Evolutionary conservation across 2,888 invertebrate species (phyloP).

Genomic region (Blera fallax): DNA sequence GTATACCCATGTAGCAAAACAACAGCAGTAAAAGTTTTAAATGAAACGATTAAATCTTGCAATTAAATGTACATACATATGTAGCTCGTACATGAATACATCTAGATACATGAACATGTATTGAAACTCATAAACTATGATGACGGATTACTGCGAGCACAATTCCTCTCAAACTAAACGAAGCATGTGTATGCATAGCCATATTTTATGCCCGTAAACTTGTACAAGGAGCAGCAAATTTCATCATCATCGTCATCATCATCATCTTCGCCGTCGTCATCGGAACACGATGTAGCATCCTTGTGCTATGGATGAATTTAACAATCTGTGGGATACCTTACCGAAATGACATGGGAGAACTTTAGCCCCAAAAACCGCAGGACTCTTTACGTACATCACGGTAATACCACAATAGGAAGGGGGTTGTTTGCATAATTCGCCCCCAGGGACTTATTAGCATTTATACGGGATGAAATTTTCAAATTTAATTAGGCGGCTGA

Average conservation of each 20-base stretch:
- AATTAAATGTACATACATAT: constrained; percentile 2
- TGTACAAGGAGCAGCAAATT: constrained; percentile 49
- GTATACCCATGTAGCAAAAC: constrained; percentile 1
- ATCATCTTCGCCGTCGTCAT: neutral
- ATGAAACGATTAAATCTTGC: constrained; percentile 56
- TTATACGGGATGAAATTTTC: constrained; percentile 69
- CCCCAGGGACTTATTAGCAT: constrained; percentile 67
- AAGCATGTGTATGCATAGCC: constrained; percentile 2
- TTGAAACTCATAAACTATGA: constrained; percentile 52
- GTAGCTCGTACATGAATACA: neutral
- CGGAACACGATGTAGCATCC: constrained; percentile 7
- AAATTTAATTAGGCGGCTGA: constrained; percentile 71
- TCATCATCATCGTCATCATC: constrained; percentile 33
- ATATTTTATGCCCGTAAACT: constrained; percentile 42
- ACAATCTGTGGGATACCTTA: constrained; percentile 63
- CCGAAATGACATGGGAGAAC: constrained; percentile 64
- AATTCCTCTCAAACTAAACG: constrained; percentile 7
- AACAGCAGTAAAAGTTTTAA: constrained; percentile 51
- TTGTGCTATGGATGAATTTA: constrained; percentile 37
- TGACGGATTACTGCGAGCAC: constrained; percentile 42
- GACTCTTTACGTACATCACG: constrained; percentile 27
- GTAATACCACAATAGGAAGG: constrained; percentile 22
- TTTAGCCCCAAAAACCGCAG: constrained; percentile 65
- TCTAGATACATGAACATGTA: neutral
- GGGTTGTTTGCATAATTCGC: constrained; percentile 70